phyloP scores from a whole-genome alignment of 2,797 vertebrate species.

The Megalops cyprinoides region DNA sequence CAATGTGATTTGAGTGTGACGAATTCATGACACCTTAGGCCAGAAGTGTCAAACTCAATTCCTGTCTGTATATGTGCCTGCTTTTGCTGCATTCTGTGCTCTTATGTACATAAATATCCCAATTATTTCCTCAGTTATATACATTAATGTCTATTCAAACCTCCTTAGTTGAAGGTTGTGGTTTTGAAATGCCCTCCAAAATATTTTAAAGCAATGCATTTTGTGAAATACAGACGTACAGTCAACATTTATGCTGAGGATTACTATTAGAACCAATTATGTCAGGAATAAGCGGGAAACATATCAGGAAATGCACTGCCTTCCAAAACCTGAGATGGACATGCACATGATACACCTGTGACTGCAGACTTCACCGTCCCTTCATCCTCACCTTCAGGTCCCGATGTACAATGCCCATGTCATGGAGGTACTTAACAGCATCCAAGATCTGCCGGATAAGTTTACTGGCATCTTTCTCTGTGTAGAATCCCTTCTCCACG shows the following conservation, averaged over 20 bases:
- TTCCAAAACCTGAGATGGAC: background rate
- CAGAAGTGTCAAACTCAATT: background rate
- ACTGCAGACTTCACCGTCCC: background rate
- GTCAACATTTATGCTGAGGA: no score
- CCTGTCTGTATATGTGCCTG: background rate
- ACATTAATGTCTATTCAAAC: no score
- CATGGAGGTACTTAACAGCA: constrained; percentile 93
- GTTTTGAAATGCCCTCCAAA: background rate
- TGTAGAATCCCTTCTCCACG: constrained; percentile 97
- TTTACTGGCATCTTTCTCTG: constrained; percentile 91
- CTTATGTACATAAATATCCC: no score
- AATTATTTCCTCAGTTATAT: no score
- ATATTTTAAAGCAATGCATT: background rate
- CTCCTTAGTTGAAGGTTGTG: background rate
- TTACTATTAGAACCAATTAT: background rate
- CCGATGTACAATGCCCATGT: constrained; percentile 93
- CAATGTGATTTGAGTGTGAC: background rate
- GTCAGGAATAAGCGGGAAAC: background rate
- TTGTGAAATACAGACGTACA: background rate
- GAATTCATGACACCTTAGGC: background rate
- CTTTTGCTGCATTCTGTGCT: background rate
- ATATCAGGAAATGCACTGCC: background rate
- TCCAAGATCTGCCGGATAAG: constrained; percentile 95
- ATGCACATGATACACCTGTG: background rate
- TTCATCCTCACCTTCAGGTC: constrained; percentile 85